Evolutionary conservation across 1,140 invertebrate species (phyloP), one percentile per base, ranked within the genome.

Genomic region (Papilio aristodemus): DNA sequence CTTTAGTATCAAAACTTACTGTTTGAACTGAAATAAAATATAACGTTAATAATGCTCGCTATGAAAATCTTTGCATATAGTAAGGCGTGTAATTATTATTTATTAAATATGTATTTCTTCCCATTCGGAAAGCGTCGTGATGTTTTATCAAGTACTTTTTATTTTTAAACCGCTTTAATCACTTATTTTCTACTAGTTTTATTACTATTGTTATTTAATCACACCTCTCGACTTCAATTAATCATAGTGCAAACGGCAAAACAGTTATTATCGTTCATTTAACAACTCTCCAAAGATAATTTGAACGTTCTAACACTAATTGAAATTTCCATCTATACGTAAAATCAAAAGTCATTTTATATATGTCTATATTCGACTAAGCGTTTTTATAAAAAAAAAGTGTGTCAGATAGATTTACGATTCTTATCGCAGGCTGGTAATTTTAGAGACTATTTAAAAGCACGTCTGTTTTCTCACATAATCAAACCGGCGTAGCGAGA

Each of bases 321-420:
- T 13, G 46, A 25, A 54, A 22, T 10, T 19, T 46, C 43, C 43
- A 17, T 46, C 17, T 50, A 10, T 11, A 50, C 17, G 0, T 54
- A 25, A 54, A 54, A 22, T 54, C 46, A 13, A 13, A 50, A 54
- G 46, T 25, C 19, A 54, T 54, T 54, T 39, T 4, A 17, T 14
- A 0, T 22, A 14, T 59, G 11, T 32, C 32, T 11, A 17, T 13
- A 36, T 59, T 46, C 70, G 72, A 73, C 70, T 67, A 73, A 32
- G 11, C 27, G 60, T 38, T 71, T 74, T 71, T 60, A n/a, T n/a
- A n/a, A n/a, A 46, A 25, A 62, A 73, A 78, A 81, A 84, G 76
- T 84, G 75, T 81, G 83, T 87, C 81, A 75, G 71, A 60, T 62
- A 71, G 73, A 81, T 83, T 79, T 79, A 81, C 81, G 70, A 83